Evolutionary conservation across 2,888 invertebrate genomes (phyloP).

Genomic region (Noctua janthe): DNA sequence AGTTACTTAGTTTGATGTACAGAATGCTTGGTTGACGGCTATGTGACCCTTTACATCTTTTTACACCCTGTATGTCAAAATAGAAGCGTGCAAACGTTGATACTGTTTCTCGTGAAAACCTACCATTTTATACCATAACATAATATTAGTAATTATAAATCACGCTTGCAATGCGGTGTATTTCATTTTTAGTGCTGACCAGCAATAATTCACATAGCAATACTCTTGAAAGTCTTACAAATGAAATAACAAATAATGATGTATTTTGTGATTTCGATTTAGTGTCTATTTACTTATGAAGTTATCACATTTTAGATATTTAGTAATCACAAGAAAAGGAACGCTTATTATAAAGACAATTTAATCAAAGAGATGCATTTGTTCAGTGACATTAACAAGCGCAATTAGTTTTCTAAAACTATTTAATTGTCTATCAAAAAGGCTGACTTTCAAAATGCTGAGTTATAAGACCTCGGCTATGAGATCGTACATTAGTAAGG

Average conservation of each 20-base stretch:
- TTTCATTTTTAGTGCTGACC: conserved; percentile 20
- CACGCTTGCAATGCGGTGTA: conserved; percentile 10
- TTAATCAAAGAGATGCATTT: conserved; percentile 44
- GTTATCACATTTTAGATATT: conserved; percentile 43
- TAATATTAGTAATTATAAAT: conserved; percentile 11
- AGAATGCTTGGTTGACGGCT: no score
- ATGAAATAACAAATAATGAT: conserved; percentile 18
- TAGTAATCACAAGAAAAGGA: conserved; percentile 49
- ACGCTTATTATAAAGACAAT: conserved; percentile 57
- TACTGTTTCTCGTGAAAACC: not conserved
- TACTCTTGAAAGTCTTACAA: conserved; percentile 26
- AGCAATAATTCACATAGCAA: conserved; percentile 52
- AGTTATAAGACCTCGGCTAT: conserved; percentile 45
- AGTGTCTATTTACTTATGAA: conserved; percentile 42
- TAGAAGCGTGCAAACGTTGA: conserved; percentile 8
- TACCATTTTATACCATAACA: conserved; percentile 14
- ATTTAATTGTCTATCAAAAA: conserved; percentile 54
- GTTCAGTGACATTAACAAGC: conserved; percentile 33
- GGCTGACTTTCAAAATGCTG: conserved; percentile 53
- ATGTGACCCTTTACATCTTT: no score
- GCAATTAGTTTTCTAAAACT: conserved; percentile 45
- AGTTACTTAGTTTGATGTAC: no score
- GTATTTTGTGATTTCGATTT: conserved; percentile 36
- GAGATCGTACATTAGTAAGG: conserved; percentile 47
- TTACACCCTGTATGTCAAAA: no score